Base-by-base conservation (phyloP, 2,888 invertebrate species). In the Tanaodytes sp. region DNA sequence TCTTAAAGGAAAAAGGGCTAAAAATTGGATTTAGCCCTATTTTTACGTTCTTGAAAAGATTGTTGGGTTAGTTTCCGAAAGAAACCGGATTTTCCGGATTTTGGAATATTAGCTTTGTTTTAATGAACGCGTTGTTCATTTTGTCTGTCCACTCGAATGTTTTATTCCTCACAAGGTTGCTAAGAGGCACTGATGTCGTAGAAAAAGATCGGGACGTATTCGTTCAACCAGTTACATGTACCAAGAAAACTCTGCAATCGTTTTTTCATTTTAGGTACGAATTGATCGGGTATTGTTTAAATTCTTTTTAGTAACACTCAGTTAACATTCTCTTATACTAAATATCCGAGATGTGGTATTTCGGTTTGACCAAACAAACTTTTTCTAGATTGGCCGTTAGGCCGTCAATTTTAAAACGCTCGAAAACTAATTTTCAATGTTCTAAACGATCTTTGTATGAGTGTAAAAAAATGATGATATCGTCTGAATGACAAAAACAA, bases 401-500 rank as follows among this genome's bases (percentile, higher is more conserved):
- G 6, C 37, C 65, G 40, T 74, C 69, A 6, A 57, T 49, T 6
- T 31, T 37, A 1, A 75, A 43, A 1, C 74, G 30, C 20, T 77
- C 75, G 6, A 77, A 42, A 1, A 77, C 58, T 18, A 57, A 8
- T 2, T 36, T 39, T 11, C 75, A 54, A 27, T 76, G 74, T 0
- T 39, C 14, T 0, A 75, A 58, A 46, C 75, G 75, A 2, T 75
- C 61, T 1, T 51, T 43, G 27, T 19, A 57, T 1, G 30, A 31
- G n/a, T 46, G 2, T 2, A 31, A 46, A 12, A 16, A 73, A 12
- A 76, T 39, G 19, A 80, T 73, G n/a, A 80, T 73, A 52, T 79
- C 77, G 43, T 79, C 78, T 2, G 79, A 33, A 51, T 80, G 79
- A 0, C 73, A 76, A 4, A 68, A 14, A 1, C 63, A 67, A 6